A percentile compares a stretch with the other conserved stretches of the same genome.
phyloP scores from a whole-genome alignment of 2,888 invertebrate species.

The Cremastobaeus sp. region DNA sequence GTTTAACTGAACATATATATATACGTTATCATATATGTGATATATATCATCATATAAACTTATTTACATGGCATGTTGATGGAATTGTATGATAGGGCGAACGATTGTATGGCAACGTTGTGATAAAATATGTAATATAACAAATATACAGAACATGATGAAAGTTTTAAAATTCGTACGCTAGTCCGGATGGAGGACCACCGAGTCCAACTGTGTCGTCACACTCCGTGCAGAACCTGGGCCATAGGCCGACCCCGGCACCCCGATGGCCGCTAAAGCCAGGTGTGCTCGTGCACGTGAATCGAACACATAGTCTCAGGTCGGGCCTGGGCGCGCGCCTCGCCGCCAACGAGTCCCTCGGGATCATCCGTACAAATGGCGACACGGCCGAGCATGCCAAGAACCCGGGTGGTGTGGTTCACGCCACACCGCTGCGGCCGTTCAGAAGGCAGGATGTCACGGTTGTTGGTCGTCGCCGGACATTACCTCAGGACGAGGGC shows the following conservation, averaged over 20 bases:
- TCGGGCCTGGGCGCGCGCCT: conserved; percentile 72
- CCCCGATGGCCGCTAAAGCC: conserved; percentile 93
- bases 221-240: conserved; percentile 66
- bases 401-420: conserved; percentile 54
- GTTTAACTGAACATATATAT: too few relatives aligned
- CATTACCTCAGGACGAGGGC: conserved; percentile 70
- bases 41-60: too few relatives aligned
- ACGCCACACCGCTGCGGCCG: conserved; percentile 65
- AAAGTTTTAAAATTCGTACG: conserved; percentile 39
- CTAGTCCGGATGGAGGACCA: conserved; percentile 79
- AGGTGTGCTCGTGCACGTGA: conserved; percentile 92
- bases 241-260: conserved; percentile 78
- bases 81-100: too few relatives aligned
- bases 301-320: conserved; percentile 86
- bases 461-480: conserved; percentile 45
- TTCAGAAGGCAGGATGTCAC: conserved; percentile 66
- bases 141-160: conserved; percentile 16
- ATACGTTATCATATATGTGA: too few relatives aligned
- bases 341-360: conserved; percentile 63
- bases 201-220: conserved; percentile 75
- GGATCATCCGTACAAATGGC: conserved; percentile 62
- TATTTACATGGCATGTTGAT: too few relatives aligned
- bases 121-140: too few relatives aligned
- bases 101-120: too few relatives aligned
- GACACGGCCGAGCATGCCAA: conserved; percentile 29